phyloP scores from a whole-genome alignment of 2,797 vertebrate genomes.

The Rhodeus uyekii region DNA sequence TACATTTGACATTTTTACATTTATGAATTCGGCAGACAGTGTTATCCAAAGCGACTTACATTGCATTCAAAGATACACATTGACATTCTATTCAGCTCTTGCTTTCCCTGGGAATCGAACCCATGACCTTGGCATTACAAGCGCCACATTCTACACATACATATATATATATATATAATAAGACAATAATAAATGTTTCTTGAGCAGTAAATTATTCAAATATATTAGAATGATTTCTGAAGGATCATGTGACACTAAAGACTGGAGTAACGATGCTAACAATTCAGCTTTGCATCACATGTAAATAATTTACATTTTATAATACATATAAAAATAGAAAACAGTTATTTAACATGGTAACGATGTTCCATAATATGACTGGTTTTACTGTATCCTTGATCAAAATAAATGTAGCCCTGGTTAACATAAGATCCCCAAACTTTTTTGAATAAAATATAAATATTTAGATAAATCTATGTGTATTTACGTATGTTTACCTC shows the following conservation, averaged over 20 bases:
- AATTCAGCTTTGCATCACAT: neutral
- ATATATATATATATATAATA: no score
- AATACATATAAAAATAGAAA: neutral
- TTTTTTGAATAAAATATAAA: neutral
- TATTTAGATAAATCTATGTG: neutral
- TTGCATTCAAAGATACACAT: no score
- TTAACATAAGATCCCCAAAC: neutral
- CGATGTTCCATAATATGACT: neutral
- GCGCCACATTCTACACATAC: no score
- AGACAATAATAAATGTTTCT: neutral
- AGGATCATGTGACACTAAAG: neutral
- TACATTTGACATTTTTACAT: no score
- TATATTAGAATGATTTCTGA: neutral
- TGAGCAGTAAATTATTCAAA: neutral
- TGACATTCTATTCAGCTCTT: no score
- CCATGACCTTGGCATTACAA: no score
- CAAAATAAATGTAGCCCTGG: neutral
- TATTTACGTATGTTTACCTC: neutral
- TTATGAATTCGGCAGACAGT: no score
- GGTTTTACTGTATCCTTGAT: neutral
- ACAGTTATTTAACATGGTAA: neutral
- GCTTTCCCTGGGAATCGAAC: no score
- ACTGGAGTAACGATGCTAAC: neutral
- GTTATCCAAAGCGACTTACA: no score
- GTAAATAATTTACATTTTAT: neutral